phyloP scores from a whole-genome alignment of 2,113 vertebrate genomes.

The Austrofundulus limnaeus region DNA sequence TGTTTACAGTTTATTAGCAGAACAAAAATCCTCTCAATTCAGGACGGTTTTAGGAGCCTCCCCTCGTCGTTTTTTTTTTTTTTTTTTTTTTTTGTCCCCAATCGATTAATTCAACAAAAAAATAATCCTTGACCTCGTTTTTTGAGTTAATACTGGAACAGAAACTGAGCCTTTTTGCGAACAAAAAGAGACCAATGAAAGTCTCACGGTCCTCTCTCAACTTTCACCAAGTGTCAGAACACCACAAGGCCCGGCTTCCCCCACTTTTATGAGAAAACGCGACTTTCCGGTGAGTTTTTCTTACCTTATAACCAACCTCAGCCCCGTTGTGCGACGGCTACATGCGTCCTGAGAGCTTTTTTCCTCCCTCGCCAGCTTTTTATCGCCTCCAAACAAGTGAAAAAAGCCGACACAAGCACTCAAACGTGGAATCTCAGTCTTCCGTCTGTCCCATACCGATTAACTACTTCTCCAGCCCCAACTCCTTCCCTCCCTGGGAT shows the following conservation, averaged over 20 bases:
- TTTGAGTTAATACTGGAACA: background rate
- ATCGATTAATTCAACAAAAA: background rate
- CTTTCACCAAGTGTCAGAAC: slow-evolving; percentile 50
- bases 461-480: slow-evolving; percentile 51
- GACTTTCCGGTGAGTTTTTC: slow-evolving; percentile 26
- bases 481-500: slow-evolving; percentile 53
- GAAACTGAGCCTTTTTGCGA: background rate
- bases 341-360: slow-evolving; percentile 69
- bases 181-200: slow-evolving; percentile 12
- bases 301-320: slow-evolving; percentile 69
- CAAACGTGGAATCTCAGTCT: slow-evolving; percentile 59
- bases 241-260: slow-evolving; percentile 35
- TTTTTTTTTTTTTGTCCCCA: too few relatives aligned
- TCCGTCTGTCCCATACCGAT: slow-evolving; percentile 70
- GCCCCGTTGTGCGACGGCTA: slow-evolving; percentile 53
- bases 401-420: slow-evolving; percentile 22
- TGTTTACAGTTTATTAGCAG: background rate
- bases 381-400: slow-evolving; percentile 27
- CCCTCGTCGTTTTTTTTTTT: background rate
- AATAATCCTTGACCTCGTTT: background rate
- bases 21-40: too few relatives aligned
- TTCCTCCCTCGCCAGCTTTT: background rate
- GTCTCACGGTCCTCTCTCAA: slow-evolving; percentile 29
- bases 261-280: slow-evolving; percentile 21
- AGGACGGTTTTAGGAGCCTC: background rate